A percentile compares a stretch with the other conserved stretches of the same genome.
Conservation (phyloP, 2,797 vertebrate species). For the Anguilla obscura region DNA sequence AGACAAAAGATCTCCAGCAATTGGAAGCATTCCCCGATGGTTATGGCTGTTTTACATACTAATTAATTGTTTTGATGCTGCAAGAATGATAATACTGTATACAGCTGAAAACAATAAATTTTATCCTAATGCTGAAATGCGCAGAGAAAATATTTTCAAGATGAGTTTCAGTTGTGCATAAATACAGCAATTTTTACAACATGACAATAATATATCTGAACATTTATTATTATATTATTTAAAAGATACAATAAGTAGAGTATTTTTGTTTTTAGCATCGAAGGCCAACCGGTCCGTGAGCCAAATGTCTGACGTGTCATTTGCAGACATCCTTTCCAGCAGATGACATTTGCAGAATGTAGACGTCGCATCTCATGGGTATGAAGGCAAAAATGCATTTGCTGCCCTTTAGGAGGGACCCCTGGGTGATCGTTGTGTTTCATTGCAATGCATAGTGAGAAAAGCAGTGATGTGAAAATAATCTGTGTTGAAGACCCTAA, state of each 20-base stretch:
- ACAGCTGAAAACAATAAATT: background rate
- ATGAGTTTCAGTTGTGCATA: background rate
- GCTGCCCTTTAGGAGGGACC: background rate
- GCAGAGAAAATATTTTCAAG: background rate
- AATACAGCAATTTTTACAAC: background rate
- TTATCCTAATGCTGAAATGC: background rate
- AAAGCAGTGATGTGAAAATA: background rate
- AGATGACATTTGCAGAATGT: constrained; percentile 11
- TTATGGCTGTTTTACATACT: constrained; percentile 9
- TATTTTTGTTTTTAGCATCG: background rate
- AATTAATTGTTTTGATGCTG: background rate
- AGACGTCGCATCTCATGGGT: background rate
- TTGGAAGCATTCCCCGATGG: background rate
- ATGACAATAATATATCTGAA: background rate
- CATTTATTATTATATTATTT: too few species aligned
- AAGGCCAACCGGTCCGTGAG: background rate
- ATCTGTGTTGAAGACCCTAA: background rate
- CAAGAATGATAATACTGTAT: background rate
- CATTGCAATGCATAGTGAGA: background rate
- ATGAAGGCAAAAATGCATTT: background rate
- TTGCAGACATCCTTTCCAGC: background rate
- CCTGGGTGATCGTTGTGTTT: background rate
- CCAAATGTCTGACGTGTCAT: background rate
- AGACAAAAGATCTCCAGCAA: background rate
- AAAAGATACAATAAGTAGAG: background rate